Base-by-base conservation (phyloP, 2,888 invertebrate genomes). In the Balanococcus diminutus region DNA sequence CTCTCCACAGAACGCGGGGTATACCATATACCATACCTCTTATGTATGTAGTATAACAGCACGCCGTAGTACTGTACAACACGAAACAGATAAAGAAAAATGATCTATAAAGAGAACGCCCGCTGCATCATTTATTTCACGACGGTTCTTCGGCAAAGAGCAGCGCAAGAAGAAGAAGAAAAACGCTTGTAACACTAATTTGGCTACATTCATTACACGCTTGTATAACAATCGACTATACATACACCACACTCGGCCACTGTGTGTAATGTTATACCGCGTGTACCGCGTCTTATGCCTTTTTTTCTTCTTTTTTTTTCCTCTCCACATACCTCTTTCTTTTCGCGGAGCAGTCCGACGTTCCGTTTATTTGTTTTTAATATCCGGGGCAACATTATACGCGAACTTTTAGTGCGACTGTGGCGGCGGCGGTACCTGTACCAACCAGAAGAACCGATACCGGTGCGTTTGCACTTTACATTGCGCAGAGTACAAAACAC, bases 131-230 rank as follows among this genome's bases (percentile, higher is more conserved):
- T 83, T 67, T 83, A 83, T 67, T 83, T 83, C 61, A 83, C 42
- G 82, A 82, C 83, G 83, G 56, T 67, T 83, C 82, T 83, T 51
- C 51, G 25, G 28, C 16, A 25, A 81, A 42, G 25, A 42, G 42
- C 1, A 19, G 25, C 81, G 42, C 1, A 19, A 39, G 36, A 32
- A 79, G n/a, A 51, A 51, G 19, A 51, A 42, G 22, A 81, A 39
- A 81, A 82, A 61, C 32, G 36, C 32, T 61, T 36, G 83, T 83
- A 83, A 83, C 61, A 83, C 83, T 83, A 83, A 83, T 83, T 83
- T 83, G 83, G 83, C 83, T 83, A 83, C 83, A 83, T 83, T 83
- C 83, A 83, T 83, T 83, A 83, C 83, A 83, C 83, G 83, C 83
- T 83, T 61, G 61, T 83, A 61, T 61, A 61, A 83, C 83, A 83